phyloP scores from a whole-genome alignment of 2,797 vertebrate species.

The Tenualosa thibaudeaui region DNA sequence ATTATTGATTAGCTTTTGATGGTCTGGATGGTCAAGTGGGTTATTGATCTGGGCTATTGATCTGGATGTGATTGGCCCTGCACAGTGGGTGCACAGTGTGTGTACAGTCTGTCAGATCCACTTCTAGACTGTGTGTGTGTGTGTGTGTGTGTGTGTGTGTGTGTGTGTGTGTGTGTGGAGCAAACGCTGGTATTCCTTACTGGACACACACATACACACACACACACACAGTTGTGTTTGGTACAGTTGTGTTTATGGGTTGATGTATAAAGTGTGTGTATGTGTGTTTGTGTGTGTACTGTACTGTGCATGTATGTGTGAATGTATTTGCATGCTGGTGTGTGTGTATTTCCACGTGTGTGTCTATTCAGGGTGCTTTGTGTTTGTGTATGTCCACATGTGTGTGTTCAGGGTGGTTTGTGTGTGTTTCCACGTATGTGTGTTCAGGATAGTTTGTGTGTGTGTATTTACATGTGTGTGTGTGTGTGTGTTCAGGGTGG shows the following conservation, averaged over 20 bases:
- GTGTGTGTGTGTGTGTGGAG: not conserved
- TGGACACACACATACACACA: no score
- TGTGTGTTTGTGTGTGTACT: constrained; percentile 12
- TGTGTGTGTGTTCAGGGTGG: constrained; percentile 69
- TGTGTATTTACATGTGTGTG: constrained; percentile 82
- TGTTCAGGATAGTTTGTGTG: constrained; percentile 43
- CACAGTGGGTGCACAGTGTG: not conserved
- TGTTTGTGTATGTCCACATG: not conserved
- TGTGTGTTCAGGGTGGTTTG: not conserved
- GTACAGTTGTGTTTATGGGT: no score
- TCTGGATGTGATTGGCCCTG: no score
- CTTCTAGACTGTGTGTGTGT: not conserved
- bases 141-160: not conserved
- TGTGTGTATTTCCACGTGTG: not conserved
- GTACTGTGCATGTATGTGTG: no score
- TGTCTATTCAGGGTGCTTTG: not conserved
- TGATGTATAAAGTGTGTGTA: no score
- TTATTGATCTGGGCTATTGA: no score
- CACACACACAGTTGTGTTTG: no score
- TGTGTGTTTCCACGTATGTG: not conserved
- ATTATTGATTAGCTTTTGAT: no score
- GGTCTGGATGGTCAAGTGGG: no score
- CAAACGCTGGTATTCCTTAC: no score
- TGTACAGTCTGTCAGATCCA: no score
- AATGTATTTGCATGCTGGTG: constrained; percentile 83